A percentile compares a stretch with the other conserved stretches of the same genome.
Evolutionary conservation across 2,888 invertebrate species (phyloP).

Genomic region (Blera fallax): DNA sequence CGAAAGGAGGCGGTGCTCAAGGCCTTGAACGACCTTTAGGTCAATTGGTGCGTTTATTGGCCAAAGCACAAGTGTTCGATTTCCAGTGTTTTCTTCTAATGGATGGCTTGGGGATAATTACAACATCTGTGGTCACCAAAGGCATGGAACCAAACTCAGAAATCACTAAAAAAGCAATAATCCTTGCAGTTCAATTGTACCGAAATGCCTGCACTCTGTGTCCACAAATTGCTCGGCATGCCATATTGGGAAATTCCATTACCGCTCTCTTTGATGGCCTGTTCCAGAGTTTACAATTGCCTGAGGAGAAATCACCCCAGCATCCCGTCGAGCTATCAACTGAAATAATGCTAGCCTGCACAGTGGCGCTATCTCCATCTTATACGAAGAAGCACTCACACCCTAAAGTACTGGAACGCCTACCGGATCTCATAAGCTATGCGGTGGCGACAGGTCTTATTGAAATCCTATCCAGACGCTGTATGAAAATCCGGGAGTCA

Average conservation of each 20-base stretch:
- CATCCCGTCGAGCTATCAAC: slow-evolving; percentile 82
- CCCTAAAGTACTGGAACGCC: slow-evolving; percentile 82
- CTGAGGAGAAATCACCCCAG: slow-evolving; percentile 82
- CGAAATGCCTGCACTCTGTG: slow-evolving; percentile 85
- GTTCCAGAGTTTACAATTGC: slow-evolving; percentile 85
- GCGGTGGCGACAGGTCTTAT: slow-evolving; percentile 90
- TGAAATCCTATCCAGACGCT: slow-evolving; percentile 88
- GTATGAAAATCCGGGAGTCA: slow-evolving; percentile 87
- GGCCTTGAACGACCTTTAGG: slow-evolving; percentile 80
- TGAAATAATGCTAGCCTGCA: slow-evolving; percentile 82
- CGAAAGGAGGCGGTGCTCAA: slow-evolving; percentile 81
- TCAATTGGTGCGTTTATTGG: slow-evolving; percentile 79
- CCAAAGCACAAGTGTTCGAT: slow-evolving; percentile 80
- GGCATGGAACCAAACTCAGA: slow-evolving; percentile 79
- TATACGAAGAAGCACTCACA: slow-evolving; percentile 81
- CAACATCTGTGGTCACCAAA: slow-evolving; percentile 77
- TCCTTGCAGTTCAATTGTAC: slow-evolving; percentile 87
- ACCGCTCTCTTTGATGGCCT: slow-evolving; percentile 87
- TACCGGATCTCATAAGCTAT: slow-evolving; percentile 85
- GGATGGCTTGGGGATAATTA: slow-evolving; percentile 80
- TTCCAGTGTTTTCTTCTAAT: slow-evolving; percentile 81
- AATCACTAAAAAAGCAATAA: slow-evolving; percentile 83
- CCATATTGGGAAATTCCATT: slow-evolving; percentile 88
- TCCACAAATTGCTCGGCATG: slow-evolving; percentile 87
- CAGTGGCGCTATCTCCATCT: slow-evolving; percentile 81